These are phyloP conservation scores for Cepaea hortensis DNA, from an alignment of 2,888 invertebrate species.

Conservation along the genomic window DNA sequence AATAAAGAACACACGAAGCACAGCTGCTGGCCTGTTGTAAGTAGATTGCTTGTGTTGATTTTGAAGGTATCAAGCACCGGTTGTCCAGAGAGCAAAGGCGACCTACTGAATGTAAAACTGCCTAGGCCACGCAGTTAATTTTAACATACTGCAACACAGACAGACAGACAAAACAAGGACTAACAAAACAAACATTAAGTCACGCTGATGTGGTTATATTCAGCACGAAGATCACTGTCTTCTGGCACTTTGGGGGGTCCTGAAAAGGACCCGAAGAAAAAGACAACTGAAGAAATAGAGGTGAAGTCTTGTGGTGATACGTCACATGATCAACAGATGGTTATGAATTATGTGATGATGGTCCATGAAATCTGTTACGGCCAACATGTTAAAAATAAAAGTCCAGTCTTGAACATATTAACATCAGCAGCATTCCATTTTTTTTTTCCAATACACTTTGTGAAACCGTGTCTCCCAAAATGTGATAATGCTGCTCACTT, in stretches of 20 bases:
- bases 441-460: not conserved
- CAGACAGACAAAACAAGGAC: not conserved
- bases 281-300: conserved; percentile 39
- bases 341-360: conserved; percentile 29
- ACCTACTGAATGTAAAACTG: too few species aligned
- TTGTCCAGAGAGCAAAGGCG: too few species aligned
- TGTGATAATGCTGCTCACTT: not conserved
- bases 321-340: conserved; percentile 3
- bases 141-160: too few species aligned
- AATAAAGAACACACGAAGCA: too few species aligned
- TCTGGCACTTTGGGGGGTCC: conserved; percentile 69
- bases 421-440: not conserved
- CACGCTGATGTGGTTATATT: conserved; percentile 6
- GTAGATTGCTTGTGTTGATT: too few species aligned
- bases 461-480: not conserved
- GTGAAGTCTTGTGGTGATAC: conserved; percentile 38
- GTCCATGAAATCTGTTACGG: conserved; percentile 41
- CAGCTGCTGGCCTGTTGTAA: too few species aligned
- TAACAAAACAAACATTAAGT: not conserved
- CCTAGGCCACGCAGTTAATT: too few species aligned
- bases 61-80: too few species aligned
- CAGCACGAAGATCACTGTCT: conserved; percentile 40
- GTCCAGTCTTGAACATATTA: conserved; percentile 17
- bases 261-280: conserved; percentile 70
- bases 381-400: conserved; percentile 16